Evolutionary conservation across 2,113 vertebrate species (phyloP).

Genomic region (Ptyas mucosa): DNA sequence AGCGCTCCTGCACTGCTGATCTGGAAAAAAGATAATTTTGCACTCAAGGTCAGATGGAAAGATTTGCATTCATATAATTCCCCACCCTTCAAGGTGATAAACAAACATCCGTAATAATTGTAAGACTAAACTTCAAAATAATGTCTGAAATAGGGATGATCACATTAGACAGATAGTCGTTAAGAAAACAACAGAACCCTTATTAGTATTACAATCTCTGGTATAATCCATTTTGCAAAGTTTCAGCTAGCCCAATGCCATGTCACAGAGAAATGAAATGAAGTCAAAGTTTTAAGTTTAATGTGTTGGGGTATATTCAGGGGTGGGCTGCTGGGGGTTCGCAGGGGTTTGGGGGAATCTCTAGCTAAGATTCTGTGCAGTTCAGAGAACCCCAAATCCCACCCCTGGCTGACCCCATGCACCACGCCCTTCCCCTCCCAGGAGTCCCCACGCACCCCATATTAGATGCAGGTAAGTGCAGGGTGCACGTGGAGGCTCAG

Average conservation of each 20-base stretch:
- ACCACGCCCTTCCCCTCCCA: too few relatives aligned
- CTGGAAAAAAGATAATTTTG: not conserved
- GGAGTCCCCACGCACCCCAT: too few relatives aligned
- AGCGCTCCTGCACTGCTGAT: slow-evolving; percentile 26
- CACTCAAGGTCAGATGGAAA: not conserved
- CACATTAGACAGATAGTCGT: not conserved
- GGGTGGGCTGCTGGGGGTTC: too few relatives aligned
- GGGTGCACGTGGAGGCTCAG: too few relatives aligned
- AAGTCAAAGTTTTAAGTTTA: not conserved
- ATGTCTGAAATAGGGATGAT: not conserved
- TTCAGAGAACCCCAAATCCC: too few relatives aligned
- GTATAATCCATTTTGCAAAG: not conserved
- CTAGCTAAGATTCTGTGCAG: too few relatives aligned
- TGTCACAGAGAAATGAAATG: not conserved
- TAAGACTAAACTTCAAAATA: not conserved
- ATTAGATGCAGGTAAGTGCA: too few relatives aligned
- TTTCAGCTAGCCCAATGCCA: not conserved
- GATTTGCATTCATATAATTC: slow-evolving; percentile 24
- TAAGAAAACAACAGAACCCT: not conserved
- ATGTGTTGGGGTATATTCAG: not conserved
- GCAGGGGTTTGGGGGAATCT: too few relatives aligned
- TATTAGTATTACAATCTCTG: not conserved
- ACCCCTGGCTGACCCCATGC: too few relatives aligned
- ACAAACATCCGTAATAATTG: not conserved
- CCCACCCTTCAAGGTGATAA: slow-evolving; percentile 15